A percentile compares a stretch with the other conserved stretches of the same genome.
Conservation (phyloP, 2,888 invertebrate species). For the Ellobium chinense region DNA sequence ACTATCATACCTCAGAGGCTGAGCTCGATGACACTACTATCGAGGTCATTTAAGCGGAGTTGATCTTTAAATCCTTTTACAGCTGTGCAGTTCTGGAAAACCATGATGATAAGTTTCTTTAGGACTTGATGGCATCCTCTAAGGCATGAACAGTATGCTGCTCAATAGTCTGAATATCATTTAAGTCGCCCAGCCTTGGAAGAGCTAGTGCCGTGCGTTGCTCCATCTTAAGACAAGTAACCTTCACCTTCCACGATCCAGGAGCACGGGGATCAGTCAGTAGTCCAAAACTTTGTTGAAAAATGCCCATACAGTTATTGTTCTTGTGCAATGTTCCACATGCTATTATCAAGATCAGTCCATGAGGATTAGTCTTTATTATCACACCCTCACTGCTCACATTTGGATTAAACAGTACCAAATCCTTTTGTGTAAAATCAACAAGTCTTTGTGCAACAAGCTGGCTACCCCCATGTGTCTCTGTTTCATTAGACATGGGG, state of each 20-base stretch:
- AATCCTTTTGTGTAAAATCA: constrained; percentile 61
- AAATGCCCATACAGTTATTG: constrained; percentile 82
- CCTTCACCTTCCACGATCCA: constrained; percentile 85
- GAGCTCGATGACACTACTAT: too few relatives aligned
- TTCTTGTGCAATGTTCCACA: constrained; percentile 84
- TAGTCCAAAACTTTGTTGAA: constrained; percentile 85
- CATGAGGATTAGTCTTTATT: constrained; percentile 83
- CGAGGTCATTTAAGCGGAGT: too few relatives aligned
- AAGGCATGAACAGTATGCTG: neutral
- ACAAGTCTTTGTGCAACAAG: constrained; percentile 60
- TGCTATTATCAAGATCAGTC: constrained; percentile 83
- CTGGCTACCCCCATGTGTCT: constrained; percentile 57
- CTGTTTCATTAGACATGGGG: constrained; percentile 41
- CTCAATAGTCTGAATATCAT: constrained; percentile 28
- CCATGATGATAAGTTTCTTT: too few relatives aligned
- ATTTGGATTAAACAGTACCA: constrained; percentile 83
- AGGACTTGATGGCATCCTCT: too few relatives aligned
- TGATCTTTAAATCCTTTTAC: too few relatives aligned
- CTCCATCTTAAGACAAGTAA: constrained; percentile 72
- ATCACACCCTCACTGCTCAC: constrained; percentile 82
- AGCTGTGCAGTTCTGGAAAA: too few relatives aligned
- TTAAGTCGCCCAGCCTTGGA: constrained; percentile 54
- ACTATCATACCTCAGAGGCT: too few relatives aligned
- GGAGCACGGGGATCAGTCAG: constrained; percentile 82
- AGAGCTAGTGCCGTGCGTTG: constrained; percentile 50